Percentiles rank a stretch among this genome's conserved stretches.
Evolutionary conservation across 2,113 vertebrate species (phyloP).

Genomic region (Sakesphorus luctuosus): DNA sequence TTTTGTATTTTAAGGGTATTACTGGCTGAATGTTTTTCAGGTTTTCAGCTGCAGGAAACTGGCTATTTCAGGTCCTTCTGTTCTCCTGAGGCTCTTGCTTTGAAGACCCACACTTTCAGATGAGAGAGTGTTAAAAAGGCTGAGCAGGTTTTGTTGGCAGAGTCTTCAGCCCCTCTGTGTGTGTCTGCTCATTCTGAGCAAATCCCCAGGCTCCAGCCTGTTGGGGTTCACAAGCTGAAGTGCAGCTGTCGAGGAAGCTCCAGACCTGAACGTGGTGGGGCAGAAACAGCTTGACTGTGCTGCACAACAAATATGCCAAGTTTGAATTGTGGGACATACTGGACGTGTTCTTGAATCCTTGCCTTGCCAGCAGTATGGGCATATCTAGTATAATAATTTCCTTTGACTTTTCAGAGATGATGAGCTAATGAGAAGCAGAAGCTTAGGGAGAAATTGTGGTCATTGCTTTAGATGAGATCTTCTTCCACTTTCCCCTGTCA

Average conservation of each 20-base stretch:
- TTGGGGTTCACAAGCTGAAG: neutral
- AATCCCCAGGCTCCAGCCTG: neutral
- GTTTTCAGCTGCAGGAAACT: neutral
- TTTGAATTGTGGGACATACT: neutral
- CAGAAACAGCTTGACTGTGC: neutral
- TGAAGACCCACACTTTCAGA: neutral
- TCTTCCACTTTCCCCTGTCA: neutral
- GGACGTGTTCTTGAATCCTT: neutral
- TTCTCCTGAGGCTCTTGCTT: neutral
- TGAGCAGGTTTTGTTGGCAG: neutral
- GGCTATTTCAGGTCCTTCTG: neutral
- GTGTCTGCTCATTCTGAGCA: neutral
- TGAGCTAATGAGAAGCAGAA: neutral
- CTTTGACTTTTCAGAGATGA: neutral
- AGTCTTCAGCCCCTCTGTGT: neutral
- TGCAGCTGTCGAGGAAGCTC: neutral
- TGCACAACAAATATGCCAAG: neutral
- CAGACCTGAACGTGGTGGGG: accelerated
- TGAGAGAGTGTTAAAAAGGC: neutral
- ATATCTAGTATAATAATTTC: neutral
- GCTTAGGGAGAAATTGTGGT: neutral
- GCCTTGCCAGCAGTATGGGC: neutral
- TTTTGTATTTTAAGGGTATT: neutral
- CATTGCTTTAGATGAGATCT: neutral
- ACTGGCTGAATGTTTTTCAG: neutral